These are phyloP conservation scores for Pemphigus obesinymphae DNA, from an alignment of 1,140 invertebrate species.

Conservation along the genomic window DNA sequence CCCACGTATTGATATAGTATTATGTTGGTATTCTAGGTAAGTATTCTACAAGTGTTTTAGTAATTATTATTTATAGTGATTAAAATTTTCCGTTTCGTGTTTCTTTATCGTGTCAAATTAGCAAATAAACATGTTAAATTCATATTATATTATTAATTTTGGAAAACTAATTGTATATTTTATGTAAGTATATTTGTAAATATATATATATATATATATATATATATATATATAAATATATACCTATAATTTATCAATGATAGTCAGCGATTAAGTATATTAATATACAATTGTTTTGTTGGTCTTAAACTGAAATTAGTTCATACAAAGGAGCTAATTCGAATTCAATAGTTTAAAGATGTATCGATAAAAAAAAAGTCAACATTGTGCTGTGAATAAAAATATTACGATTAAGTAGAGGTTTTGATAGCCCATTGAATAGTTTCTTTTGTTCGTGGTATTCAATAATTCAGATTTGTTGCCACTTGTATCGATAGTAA, in stretches of 20 bases:
- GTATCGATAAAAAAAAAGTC: background rate
- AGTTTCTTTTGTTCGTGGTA: background rate
- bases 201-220: no score
- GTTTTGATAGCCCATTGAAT: background rate
- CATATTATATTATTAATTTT: no score
- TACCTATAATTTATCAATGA: no score
- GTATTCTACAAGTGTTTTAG: no score
- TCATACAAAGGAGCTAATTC: background rate
- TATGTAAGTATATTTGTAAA: no score
- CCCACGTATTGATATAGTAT: background rate
- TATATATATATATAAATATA: no score
- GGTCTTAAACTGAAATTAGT: background rate
- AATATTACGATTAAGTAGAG: background rate
- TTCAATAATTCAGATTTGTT: slow-evolving; percentile 6
- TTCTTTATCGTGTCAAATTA: no score
- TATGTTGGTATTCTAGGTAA: background rate
- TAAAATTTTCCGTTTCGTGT: no score
- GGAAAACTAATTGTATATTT: no score
- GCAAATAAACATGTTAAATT: no score
- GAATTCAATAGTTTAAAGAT: background rate
- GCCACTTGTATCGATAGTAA: background rate
- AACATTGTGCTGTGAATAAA: background rate
- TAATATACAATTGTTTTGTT: background rate
- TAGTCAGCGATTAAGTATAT: background rate
- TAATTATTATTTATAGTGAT: no score